Evolutionary conservation across 1,140 invertebrate species (phyloP).

Genomic region (Sycophila sp.): DNA sequence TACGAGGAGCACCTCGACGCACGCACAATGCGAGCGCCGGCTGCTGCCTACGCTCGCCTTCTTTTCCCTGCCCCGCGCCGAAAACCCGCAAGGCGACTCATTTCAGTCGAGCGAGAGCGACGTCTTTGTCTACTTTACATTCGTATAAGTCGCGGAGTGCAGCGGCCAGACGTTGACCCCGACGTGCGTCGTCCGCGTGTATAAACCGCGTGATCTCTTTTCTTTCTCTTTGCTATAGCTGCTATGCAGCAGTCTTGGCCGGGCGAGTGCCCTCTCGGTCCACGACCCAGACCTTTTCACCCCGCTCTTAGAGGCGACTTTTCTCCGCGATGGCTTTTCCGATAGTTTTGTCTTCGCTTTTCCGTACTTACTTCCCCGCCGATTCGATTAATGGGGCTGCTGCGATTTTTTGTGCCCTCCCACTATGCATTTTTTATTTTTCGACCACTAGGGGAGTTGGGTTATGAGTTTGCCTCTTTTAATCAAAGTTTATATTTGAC

Average conservation of each 20-base stretch:
- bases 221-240: neutral
- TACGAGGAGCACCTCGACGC: neutral
- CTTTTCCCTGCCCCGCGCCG: neutral
- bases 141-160: neutral
- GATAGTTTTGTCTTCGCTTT: too few species aligned
- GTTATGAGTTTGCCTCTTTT: too few species aligned
- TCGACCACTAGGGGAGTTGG: too few species aligned
- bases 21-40: neutral
- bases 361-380: too few species aligned
- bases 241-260: neutral
- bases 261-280: neutral
- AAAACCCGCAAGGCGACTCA: neutral
- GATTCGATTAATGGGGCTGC: neutral
- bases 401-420: too few species aligned
- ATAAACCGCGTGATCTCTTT: neutral
- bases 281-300: conserved; percentile 26
- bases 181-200: neutral
- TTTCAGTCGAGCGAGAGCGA: neutral
- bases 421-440: too few species aligned
- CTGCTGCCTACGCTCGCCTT: neutral
- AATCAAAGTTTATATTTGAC: too few species aligned
- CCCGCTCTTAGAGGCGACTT: neutral
- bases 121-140: conserved; percentile 9
- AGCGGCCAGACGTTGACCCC: neutral
- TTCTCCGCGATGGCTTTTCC: too few species aligned